Evolutionary conservation across 2,888 invertebrate species (phyloP), one percentile per base, ranked within the genome.

Genomic region (Epicampocera succincta): DNA sequence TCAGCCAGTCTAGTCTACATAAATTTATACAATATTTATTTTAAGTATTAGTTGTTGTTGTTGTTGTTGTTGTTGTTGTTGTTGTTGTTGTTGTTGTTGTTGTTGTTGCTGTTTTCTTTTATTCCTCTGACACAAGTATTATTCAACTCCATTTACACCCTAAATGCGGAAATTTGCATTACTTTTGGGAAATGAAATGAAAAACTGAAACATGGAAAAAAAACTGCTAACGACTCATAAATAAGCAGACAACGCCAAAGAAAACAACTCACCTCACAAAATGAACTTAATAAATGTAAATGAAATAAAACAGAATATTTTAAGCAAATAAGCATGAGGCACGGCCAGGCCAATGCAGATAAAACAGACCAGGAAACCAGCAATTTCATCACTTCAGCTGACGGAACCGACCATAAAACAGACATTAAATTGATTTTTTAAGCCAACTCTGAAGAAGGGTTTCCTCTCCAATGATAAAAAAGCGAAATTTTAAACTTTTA

Each of bases 81-180:
- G n/a, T n/a, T n/a, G n/a, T n/a, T n/a, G n/a, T n/a, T n/a, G n/a
- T n/a, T n/a, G n/a, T n/a, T n/a, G n/a, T n/a, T n/a, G n/a, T n/a
- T n/a, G n/a, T n/a, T n/a, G n/a, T n/a, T n/a, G n/a, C n/a, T 58
- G 15, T 56, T 33, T 38, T 78, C 5, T 33, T 19, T 15, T 75
- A 42, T 25, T 48, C 29, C 75, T 69, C 17, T 69, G 42, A 12
- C 50, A 52, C 50, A 44, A 61, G 52, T 52, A 68, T 54, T 52
- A 58, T 52, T 68, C 46, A 76, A 81, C 80, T 68, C 61, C 87
- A 86, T 87, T 87, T 87, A 86, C 87, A 88, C 88, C 86, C 86
- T 86, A 87, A 87, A 88, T 88, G 86, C 85, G 87, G 87, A 88
- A 88, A 88, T 88, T 88, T 87, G 87, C 87, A 87, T 87, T 87